phyloP scores from a whole-genome alignment of 2,888 invertebrate species.

The Tetramorium bicarinatum region DNA sequence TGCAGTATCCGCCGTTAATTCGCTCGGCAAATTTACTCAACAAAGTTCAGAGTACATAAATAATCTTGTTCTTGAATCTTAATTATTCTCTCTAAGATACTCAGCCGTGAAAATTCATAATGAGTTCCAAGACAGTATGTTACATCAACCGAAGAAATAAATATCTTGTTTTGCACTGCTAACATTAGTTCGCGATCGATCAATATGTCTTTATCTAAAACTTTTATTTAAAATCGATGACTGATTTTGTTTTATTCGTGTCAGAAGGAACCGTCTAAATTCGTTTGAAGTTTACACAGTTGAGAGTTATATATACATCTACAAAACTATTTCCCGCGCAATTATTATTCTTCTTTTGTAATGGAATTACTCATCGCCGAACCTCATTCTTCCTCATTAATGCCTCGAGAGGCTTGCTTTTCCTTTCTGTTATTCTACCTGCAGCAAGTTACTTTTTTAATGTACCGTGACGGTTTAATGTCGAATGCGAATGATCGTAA shows the following conservation, averaged over 20 bases:
- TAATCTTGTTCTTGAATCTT: background rate
- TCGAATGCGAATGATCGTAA: conserved; percentile 39
- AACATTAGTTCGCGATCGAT: background rate
- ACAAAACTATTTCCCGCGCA: background rate
- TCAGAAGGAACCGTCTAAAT: background rate
- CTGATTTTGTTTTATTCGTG: background rate
- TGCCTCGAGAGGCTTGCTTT: conserved; percentile 11
- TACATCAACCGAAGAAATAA: too few relatives aligned
- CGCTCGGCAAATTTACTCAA: background rate
- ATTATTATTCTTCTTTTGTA: conserved; percentile 11
- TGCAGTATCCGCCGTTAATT: conserved; percentile 5
- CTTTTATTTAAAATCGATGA: background rate
- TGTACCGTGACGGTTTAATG: conserved; percentile 7
- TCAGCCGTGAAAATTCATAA: background rate
- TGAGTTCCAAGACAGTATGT: background rate
- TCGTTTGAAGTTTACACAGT: background rate
- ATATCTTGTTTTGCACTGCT: background rate
- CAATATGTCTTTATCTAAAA: background rate
- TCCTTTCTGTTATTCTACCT: conserved; percentile 28
- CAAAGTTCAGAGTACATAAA: background rate
- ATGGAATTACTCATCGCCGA: conserved; percentile 36
- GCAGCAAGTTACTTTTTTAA: conserved; percentile 27
- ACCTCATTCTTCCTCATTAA: conserved; percentile 2
- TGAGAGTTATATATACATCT: too few relatives aligned
- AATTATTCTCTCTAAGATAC: background rate